These are phyloP conservation scores for Brachyhypopomus gauderio DNA, from an alignment of 2,113 vertebrate genomes.

Conservation along the genomic window DNA sequence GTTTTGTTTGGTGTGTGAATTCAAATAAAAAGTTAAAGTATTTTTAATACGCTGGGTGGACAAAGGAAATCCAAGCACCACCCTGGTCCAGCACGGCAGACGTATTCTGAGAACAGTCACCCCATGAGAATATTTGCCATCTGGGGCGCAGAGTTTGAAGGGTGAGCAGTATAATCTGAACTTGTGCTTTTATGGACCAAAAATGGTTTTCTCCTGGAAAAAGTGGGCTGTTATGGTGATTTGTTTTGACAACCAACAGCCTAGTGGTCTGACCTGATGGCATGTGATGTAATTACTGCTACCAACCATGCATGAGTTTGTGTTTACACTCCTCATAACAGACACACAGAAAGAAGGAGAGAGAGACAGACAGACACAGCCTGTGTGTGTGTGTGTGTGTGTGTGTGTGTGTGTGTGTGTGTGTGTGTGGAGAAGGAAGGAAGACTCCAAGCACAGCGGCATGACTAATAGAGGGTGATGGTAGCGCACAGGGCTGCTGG, in stretches of 20 bases:
- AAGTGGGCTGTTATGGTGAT: constrained; percentile 29
- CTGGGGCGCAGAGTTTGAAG: not conserved
- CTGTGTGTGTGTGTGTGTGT: not conserved
- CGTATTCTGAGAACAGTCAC: not conserved
- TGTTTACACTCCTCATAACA: not conserved
- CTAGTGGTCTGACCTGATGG: constrained; percentile 27
- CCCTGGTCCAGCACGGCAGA: not conserved
- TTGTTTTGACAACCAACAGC: constrained; percentile 45
- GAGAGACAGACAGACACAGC: not conserved
- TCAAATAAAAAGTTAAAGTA: too few species aligned
- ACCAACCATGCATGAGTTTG: too few species aligned
- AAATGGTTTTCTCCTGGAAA: constrained; percentile 13
- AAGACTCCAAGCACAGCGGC: not conserved
- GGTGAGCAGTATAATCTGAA: not conserved
- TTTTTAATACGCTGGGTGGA: too few species aligned
- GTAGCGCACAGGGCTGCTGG: constrained; percentile 11
- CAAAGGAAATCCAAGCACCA: not conserved
- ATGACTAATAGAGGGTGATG: constrained; percentile 13
- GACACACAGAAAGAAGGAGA: not conserved
- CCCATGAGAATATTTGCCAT: not conserved
- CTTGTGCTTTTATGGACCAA: not conserved
- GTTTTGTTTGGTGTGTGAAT: too few species aligned
- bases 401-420: not conserved
- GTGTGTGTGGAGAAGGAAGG: not conserved
- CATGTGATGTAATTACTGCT: constrained; percentile 37